Percentiles rank a stretch among this genome's conserved stretches.
phyloP scores from a whole-genome alignment of 92 coral and sea anemone genomes.

The Porites cylindrica region DNA sequence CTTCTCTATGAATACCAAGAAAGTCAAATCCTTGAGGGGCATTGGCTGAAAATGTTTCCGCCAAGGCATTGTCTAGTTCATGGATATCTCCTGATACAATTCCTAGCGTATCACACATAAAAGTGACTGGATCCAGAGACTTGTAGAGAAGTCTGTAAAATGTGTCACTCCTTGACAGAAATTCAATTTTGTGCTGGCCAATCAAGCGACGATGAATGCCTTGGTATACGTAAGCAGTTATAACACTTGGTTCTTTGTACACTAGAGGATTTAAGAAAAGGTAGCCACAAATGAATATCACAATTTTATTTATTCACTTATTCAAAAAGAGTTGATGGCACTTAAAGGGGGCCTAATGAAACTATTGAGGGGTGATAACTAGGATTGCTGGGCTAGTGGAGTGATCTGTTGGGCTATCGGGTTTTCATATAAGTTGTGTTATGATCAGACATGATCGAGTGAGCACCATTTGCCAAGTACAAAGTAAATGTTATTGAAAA shows the following conservation, averaged over 20 bases:
- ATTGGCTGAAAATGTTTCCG: constrained; percentile 58
- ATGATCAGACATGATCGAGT: too few species aligned
- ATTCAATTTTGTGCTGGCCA: constrained; percentile 60
- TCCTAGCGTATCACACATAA: constrained; percentile 76
- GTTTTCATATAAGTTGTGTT: too few species aligned
- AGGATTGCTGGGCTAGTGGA: too few species aligned
- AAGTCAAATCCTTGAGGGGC: constrained; percentile 70
- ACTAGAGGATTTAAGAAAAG: constrained; percentile 26
- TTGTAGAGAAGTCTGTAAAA: constrained; percentile 45
- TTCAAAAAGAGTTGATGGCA: too few species aligned
- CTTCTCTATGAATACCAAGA: constrained; percentile 34
- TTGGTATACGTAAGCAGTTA: constrained; percentile 55
- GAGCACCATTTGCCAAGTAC: too few species aligned
- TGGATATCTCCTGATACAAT: constrained; percentile 54
- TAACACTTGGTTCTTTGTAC: constrained; percentile 52
- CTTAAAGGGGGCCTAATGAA: too few species aligned
- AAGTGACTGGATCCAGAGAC: constrained; percentile 60
- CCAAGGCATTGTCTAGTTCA: constrained; percentile 52
- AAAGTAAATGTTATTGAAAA: too few species aligned
- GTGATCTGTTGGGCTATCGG: too few species aligned
- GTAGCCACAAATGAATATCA: too few species aligned
- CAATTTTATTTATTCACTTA: too few species aligned
- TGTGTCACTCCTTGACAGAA: constrained; percentile 48
- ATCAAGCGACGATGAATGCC: constrained; percentile 48
- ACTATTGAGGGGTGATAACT: too few species aligned